A percentile compares a stretch with the other conserved stretches of the same genome.
phyloP scores from a whole-genome alignment of 1,140 invertebrate genomes.

The Pantala flavescens region DNA sequence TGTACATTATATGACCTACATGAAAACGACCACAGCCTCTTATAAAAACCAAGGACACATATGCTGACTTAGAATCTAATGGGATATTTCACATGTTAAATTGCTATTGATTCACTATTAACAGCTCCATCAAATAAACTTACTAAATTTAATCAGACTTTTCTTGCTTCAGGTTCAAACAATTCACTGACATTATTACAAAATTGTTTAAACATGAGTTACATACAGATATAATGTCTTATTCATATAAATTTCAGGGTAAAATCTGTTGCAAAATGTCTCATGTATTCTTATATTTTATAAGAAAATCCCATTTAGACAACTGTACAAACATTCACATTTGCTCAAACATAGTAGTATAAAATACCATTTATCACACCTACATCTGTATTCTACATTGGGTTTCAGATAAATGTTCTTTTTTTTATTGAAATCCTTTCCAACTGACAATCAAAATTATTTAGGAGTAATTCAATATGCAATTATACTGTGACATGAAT shows the following conservation, averaged over 20 bases:
- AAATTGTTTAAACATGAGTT: background rate
- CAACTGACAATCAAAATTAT: too few relatives aligned
- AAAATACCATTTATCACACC: background rate
- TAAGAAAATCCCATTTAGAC: background rate
- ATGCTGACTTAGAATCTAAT: background rate
- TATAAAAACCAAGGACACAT: constrained; percentile 3
- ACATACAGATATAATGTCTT: background rate
- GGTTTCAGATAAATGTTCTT: background rate
- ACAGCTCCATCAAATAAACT: background rate
- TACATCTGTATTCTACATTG: background rate
- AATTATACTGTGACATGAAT: too few relatives aligned
- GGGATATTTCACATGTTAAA: background rate
- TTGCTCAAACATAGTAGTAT: background rate
- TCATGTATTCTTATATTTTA: background rate
- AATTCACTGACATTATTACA: background rate
- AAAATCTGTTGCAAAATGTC: background rate
- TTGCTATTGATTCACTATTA: background rate
- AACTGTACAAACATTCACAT: constrained; percentile 3
- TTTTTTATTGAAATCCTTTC: background rate
- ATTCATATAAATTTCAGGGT: background rate
- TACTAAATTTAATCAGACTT: constrained; percentile 8
- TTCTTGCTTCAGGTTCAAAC: background rate
- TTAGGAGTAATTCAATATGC: too few relatives aligned
- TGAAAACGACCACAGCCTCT: background rate
- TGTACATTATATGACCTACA: background rate